These are phyloP conservation scores for Oryctolagus cuniculus DNA, from an alignment of 2,113 vertebrate species.

Conservation along the genomic window DNA sequence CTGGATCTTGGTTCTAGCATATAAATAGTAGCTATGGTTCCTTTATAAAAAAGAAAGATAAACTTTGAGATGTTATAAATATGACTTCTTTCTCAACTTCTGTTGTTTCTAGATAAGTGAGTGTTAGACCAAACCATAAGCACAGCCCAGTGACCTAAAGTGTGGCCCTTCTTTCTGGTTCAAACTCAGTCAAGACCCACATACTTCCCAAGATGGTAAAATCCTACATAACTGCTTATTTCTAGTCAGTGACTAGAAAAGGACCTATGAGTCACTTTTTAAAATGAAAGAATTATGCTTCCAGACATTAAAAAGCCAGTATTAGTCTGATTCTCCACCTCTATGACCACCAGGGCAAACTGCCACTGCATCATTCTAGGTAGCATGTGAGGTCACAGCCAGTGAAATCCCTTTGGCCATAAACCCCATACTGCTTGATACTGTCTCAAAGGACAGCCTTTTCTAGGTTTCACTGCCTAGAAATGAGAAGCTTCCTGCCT, in stretches of 20 bases:
- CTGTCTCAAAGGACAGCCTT: background rate
- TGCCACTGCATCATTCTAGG: background rate
- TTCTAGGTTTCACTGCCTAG: background rate
- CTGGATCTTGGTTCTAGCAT: background rate
- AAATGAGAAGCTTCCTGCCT: slow-evolving; percentile 25
- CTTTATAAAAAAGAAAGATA: background rate
- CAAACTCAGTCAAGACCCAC: background rate
- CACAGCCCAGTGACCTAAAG: background rate
- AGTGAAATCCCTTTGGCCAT: background rate
- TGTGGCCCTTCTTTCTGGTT: background rate
- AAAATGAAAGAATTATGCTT: background rate
- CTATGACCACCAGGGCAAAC: background rate
- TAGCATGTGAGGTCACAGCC: background rate
- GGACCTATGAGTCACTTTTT: background rate
- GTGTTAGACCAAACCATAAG: background rate
- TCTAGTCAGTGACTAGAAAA: background rate
- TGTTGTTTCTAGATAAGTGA: slow-evolving; percentile 11
- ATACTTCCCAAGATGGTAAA: background rate
- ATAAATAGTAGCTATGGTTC: background rate
- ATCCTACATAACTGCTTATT: background rate
- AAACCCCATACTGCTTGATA: background rate
- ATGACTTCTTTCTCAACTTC: background rate
- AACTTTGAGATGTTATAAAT: slow-evolving; percentile 17
- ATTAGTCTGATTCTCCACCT: background rate
- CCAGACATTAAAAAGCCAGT: background rate